Conservation (phyloP, 2,113 vertebrate genomes). For the Trinectes maculatus region DNA sequence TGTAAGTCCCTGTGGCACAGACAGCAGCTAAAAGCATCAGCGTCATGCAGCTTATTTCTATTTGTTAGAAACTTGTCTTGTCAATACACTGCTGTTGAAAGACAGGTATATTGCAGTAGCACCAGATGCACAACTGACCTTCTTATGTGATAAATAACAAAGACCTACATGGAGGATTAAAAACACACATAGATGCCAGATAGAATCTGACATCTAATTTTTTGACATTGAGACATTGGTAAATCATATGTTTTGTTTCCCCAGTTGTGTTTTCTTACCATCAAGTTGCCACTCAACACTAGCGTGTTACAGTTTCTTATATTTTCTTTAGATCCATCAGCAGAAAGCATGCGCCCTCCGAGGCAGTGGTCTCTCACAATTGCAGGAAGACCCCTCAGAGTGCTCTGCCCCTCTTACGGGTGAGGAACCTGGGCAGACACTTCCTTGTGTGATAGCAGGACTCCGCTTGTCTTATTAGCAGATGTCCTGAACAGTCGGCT, state of each 20-base stretch:
- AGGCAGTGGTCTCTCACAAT: slow-evolving; percentile 73
- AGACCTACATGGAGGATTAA: not conserved
- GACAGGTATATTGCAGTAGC: too few relatives aligned
- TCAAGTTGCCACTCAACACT: not conserved
- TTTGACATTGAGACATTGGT: not conserved
- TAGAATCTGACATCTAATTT: not conserved
- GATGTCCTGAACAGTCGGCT: slow-evolving; percentile 44
- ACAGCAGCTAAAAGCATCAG: too few relatives aligned
- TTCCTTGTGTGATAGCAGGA: slow-evolving; percentile 68
- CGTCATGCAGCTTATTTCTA: too few relatives aligned
- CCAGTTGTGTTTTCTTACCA: slow-evolving; percentile 17
- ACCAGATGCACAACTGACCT: too few relatives aligned
- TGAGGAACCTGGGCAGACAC: slow-evolving; percentile 51
- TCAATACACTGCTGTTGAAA: too few relatives aligned
- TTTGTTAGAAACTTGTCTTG: too few relatives aligned
- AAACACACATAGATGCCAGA: not conserved
- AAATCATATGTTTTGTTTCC: slow-evolving; percentile 5
- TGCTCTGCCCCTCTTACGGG: slow-evolving; percentile 41
- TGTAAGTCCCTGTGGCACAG: too few relatives aligned
- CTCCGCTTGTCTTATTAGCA: slow-evolving; percentile 35
- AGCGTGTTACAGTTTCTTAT: slow-evolving; percentile 6
- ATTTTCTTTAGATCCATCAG: slow-evolving; percentile 39
- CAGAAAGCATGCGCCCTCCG: slow-evolving; percentile 20
- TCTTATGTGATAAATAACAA: too few relatives aligned
- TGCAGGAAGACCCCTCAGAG: slow-evolving; percentile 67